These are phyloP conservation scores for Palythoa heliodiscus DNA, from an alignment of 92 coral and sea anemone species.

Conservation along the genomic window DNA sequence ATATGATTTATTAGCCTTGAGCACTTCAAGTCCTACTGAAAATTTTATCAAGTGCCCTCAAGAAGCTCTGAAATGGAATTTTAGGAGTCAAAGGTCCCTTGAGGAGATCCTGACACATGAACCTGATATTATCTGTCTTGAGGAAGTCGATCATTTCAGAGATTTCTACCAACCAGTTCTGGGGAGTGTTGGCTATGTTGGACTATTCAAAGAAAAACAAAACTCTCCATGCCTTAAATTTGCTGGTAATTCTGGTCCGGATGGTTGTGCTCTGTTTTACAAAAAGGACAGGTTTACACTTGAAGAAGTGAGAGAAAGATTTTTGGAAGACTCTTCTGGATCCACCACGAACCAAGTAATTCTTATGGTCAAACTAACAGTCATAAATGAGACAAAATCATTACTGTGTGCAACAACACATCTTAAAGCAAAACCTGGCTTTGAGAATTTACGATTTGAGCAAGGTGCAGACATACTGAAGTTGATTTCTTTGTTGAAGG, in stretches of 20 bases:
- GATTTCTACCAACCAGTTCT: conserved; percentile 81
- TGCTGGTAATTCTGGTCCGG: conserved; percentile 84
- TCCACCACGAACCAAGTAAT: conserved; percentile 80
- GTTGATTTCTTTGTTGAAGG: conserved; percentile 55
- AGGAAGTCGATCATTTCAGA: conserved; percentile 95
- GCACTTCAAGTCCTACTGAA: conserved; percentile 79
- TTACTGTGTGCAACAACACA: conserved; percentile 82
- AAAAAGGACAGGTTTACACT: conserved; percentile 74
- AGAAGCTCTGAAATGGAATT: conserved; percentile 79
- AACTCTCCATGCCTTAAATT: conserved; percentile 91
- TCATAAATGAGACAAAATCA: conserved; percentile 52
- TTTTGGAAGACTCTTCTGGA: conserved; percentile 69
- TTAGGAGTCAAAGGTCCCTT: conserved; percentile 74
- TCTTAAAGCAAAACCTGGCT: conserved; percentile 87
- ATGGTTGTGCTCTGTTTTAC: conserved; percentile 91
- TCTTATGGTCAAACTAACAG: conserved; percentile 66
- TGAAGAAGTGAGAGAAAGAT: conserved; percentile 52
- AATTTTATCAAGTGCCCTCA: conserved; percentile 88
- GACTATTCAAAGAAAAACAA: conserved; percentile 67
- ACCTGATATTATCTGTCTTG: conserved; percentile 83
- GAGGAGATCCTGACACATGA: conserved; percentile 76
- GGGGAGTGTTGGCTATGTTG: conserved; percentile 70
- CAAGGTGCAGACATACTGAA: conserved; percentile 74
- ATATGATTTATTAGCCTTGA: conserved; percentile 65
- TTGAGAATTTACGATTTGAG: conserved; percentile 61